These are phyloP conservation scores for Argyrosomus regius DNA, from an alignment of 2,797 vertebrate genomes.

Conservation along the genomic window DNA sequence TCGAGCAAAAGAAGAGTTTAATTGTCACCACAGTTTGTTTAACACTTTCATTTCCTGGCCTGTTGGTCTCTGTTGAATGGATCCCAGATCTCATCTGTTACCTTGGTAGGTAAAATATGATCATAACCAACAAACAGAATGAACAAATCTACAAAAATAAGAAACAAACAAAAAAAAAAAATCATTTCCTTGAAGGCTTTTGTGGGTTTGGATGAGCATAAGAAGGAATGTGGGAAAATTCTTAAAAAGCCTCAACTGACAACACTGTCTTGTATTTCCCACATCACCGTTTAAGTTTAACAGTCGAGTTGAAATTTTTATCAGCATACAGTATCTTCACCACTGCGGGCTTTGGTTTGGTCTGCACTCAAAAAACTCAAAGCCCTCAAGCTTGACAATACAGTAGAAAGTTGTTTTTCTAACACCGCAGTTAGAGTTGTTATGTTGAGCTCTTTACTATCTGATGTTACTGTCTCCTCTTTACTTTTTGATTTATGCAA, in stretches of 20 bases:
- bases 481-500: constrained; percentile 6
- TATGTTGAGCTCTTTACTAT: constrained; percentile 8
- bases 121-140: neutral
- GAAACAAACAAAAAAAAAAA: neutral
- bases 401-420: constrained; percentile 11
- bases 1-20: too few relatives aligned
- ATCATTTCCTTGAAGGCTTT: constrained; percentile 4
- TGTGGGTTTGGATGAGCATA: neutral
- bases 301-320: constrained; percentile 12
- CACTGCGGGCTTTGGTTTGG: constrained; percentile 6
- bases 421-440: neutral
- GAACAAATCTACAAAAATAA: neutral
- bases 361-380: neutral
- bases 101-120: neutral
- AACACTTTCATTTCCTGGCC: too few relatives aligned
- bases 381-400: constrained; percentile 16
- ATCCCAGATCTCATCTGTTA: neutral
- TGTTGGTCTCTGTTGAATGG: neutral
- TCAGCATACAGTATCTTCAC: constrained; percentile 1
- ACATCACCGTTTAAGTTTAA: constrained; percentile 15
- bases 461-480: neutral
- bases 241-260: neutral
- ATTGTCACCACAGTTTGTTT: too few relatives aligned
- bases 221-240: neutral
- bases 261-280: constrained; percentile 21